phyloP scores from a whole-genome alignment of 2,888 invertebrate species.

The Kuschelorhynchus macadamiae region DNA sequence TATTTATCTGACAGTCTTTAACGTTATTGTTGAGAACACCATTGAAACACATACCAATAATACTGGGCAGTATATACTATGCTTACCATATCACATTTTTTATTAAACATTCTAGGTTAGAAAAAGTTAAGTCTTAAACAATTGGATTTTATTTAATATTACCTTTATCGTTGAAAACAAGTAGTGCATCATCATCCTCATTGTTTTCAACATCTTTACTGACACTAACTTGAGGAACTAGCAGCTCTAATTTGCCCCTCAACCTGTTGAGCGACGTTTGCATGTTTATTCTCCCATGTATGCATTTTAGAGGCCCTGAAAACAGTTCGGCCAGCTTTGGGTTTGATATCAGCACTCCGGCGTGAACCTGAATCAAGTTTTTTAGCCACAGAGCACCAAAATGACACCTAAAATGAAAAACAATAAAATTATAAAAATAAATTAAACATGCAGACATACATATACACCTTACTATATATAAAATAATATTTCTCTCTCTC shows the following conservation, averaged over 20 bases:
- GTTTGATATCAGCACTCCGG: slow-evolving; percentile 75
- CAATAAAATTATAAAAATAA: too few species aligned
- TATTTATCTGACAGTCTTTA: too few species aligned
- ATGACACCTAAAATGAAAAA: slow-evolving; percentile 71
- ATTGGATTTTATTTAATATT: too few species aligned
- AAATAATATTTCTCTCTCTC: too few species aligned
- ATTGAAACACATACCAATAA: too few species aligned
- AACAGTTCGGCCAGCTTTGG: slow-evolving; percentile 73
- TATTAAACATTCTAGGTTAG: too few species aligned
- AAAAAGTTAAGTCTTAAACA: too few species aligned
- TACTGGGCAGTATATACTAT: too few species aligned
- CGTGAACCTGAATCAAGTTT: slow-evolving; percentile 73
- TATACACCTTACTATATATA: too few species aligned
- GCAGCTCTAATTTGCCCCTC: slow-evolving; percentile 74
- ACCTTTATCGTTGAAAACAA: slow-evolving; percentile 74
- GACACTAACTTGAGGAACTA: slow-evolving; percentile 71
- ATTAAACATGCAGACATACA: too few species aligned
- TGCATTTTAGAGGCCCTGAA: slow-evolving; percentile 72
- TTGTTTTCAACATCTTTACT: slow-evolving; percentile 55
- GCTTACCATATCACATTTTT: too few species aligned
- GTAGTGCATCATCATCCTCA: slow-evolving; percentile 67
- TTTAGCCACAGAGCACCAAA: slow-evolving; percentile 74
- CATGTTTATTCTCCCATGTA: slow-evolving; percentile 72
- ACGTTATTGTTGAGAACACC: too few species aligned
- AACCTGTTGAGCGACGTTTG: slow-evolving; percentile 72